A percentile compares a stretch with the other conserved stretches of the same genome.
Conservation (phyloP, 2,113 vertebrate genomes). For the Takifugu flavidus region DNA sequence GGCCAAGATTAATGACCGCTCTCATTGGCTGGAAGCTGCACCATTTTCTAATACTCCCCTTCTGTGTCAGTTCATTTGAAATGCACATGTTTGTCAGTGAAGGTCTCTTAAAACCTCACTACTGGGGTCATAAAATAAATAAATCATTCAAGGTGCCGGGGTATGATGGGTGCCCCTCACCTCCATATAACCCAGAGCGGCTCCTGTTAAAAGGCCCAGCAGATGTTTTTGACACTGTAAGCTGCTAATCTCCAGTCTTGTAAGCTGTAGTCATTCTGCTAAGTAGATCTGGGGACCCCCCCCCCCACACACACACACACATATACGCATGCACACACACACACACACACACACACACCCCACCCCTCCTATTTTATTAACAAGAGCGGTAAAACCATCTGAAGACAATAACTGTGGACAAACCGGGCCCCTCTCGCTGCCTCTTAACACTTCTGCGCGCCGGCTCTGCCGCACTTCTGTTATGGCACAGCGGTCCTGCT, state of each 20-base stretch:
- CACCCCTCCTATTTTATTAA: slow-evolving; percentile 81
- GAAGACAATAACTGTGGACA: slow-evolving; percentile 90
- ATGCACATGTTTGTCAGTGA: slow-evolving; percentile 73
- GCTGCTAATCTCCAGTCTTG: slow-evolving; percentile 91
- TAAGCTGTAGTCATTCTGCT: slow-evolving; percentile 88
- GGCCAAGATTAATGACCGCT: slow-evolving; percentile 69
- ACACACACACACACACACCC: too few relatives aligned
- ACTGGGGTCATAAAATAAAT: slow-evolving; percentile 71
- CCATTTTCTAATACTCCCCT: slow-evolving; percentile 65
- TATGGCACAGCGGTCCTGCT: slow-evolving; percentile 87
- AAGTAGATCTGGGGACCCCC: slow-evolving; percentile 84
- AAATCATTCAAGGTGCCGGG: slow-evolving; percentile 61
- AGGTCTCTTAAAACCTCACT: slow-evolving; percentile 75
- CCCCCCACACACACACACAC: neutral
- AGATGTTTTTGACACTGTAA: slow-evolving; percentile 95
- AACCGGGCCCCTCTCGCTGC: slow-evolving; percentile 68
- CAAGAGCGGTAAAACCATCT: slow-evolving; percentile 93
- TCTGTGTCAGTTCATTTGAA: slow-evolving; percentile 70
- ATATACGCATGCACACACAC: too few relatives aligned
- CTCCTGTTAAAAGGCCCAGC: slow-evolving; percentile 87
- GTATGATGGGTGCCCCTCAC: slow-evolving; percentile 72
- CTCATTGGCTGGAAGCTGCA: slow-evolving; percentile 66
- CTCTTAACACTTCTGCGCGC: slow-evolving; percentile 49
- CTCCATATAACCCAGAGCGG: slow-evolving; percentile 86
- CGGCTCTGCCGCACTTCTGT: slow-evolving; percentile 79